Percentiles rank a stretch among this genome's conserved stretches.
Conservation (phyloP, 2,797 vertebrate genomes). For the Gila robusta region DNA sequence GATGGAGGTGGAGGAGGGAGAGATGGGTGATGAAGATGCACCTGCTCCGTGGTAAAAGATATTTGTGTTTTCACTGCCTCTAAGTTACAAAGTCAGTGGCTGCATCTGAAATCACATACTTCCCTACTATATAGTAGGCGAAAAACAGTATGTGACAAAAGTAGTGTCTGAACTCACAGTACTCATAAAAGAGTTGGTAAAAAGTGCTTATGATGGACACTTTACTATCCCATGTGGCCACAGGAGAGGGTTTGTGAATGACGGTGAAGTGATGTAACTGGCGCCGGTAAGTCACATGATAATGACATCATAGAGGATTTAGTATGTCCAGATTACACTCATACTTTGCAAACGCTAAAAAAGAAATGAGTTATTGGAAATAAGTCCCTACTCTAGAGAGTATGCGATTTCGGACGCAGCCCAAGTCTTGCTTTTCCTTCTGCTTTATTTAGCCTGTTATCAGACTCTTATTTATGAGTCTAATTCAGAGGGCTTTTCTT, state of each 20-base stretch:
- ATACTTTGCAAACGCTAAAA: background rate
- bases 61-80: background rate
- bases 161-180: background rate
- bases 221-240: background rate
- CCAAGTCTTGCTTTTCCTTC: background rate
- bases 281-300: background rate
- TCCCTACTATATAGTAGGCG: background rate
- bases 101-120: background rate
- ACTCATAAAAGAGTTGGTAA: background rate
- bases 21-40: constrained; percentile 97
- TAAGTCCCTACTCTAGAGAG: background rate
- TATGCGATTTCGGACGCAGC: background rate
- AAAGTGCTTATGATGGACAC: background rate
- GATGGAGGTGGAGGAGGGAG: constrained; percentile 98
- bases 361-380: background rate
- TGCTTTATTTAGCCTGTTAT: background rate
- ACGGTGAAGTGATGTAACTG: background rate
- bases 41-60: constrained; percentile 87
- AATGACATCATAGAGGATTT: background rate
- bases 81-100: background rate
- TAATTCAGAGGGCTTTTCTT: constrained; percentile 47
- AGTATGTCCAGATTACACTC: background rate
- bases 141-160: background rate
- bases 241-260: background rate
- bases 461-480: background rate